These are phyloP conservation scores for Nesometra sesokonis DNA, from an alignment of 35 echinoderm and acorn worm species.

Conservation along the genomic window DNA sequence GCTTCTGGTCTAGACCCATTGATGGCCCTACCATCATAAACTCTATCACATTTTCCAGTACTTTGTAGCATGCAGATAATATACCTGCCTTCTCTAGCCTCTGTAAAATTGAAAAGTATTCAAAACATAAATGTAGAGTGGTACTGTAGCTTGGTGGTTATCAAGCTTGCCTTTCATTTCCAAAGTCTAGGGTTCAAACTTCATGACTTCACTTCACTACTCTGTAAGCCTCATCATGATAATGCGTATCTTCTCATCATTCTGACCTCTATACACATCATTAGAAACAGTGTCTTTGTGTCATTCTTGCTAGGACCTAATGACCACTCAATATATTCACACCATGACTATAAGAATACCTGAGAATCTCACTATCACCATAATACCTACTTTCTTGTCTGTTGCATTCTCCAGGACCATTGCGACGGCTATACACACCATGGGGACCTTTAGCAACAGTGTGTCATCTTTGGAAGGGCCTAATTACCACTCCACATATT, in stretches of 20 bases:
- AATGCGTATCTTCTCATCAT: no score
- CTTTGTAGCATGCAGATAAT: conserved; percentile 57
- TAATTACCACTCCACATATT: conserved; percentile 51
- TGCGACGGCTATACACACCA: conserved; percentile 61
- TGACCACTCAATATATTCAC: conserved; percentile 57
- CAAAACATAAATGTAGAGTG: no score
- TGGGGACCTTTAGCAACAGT: conserved; percentile 60
- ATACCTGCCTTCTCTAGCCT: conserved; percentile 36
- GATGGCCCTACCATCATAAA: conserved; percentile 59
- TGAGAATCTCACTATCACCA: no score
- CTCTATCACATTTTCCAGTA: conserved; percentile 53
- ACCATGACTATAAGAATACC: no score
- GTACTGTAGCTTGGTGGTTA: no score
- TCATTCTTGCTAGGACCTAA: conserved; percentile 26
- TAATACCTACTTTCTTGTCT: conserved; percentile 22
- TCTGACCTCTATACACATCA: conserved; percentile 66
- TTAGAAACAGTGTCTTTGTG: conserved; percentile 64
- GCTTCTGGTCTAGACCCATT: conserved; percentile 34
- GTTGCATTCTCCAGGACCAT: conserved; percentile 69
- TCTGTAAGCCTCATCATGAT: no score
- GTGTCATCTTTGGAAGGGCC: conserved; percentile 29
- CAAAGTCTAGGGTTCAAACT: no score
- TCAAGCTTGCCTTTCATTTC: no score
- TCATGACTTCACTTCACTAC: no score
- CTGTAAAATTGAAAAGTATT: no score